Percentiles rank a stretch among this genome's conserved stretches.
Conservation (phyloP, 2,113 vertebrate species). For the Erinaceus europaeus region DNA sequence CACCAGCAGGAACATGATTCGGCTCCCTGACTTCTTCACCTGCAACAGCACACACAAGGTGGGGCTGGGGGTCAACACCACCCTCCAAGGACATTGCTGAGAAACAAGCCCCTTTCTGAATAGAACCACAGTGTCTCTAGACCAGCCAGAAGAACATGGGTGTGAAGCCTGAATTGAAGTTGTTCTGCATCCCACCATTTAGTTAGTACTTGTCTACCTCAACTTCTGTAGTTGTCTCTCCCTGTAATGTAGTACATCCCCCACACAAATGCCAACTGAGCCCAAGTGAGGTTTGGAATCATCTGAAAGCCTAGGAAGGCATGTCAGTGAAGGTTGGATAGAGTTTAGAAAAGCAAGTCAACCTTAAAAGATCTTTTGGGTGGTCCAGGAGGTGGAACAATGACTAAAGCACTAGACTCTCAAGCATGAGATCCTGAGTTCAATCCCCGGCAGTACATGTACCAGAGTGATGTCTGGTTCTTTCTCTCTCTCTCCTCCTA, state of each 20-base stretch:
- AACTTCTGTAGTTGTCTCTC: neutral
- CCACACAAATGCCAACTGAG: neutral
- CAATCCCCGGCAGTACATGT: too few relatives aligned
- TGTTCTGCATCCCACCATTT: too few relatives aligned
- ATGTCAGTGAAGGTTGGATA: neutral
- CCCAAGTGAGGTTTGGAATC: neutral
- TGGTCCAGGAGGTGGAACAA: too few relatives aligned
- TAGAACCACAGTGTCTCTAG: too few relatives aligned
- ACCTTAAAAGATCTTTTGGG: too few relatives aligned
- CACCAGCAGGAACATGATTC: slow-evolving; percentile 87
- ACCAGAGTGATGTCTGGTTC: too few relatives aligned
- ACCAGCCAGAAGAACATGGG: too few relatives aligned
- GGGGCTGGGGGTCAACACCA: neutral
- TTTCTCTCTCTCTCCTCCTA: too few relatives aligned
- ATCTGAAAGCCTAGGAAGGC: neutral
- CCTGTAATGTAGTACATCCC: neutral
- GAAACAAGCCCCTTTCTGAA: too few relatives aligned
- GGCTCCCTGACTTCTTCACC: slow-evolving; percentile 86
- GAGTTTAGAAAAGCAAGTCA: neutral
- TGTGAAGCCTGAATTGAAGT: too few relatives aligned
- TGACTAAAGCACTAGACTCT: too few relatives aligned
- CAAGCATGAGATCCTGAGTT: too few relatives aligned
- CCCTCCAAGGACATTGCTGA: neutral
- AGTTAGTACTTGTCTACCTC: neutral
- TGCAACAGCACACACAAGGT: slow-evolving; percentile 52